Percentiles rank a stretch among this genome's conserved stretches.
These are phyloP conservation scores for Hypotaenidia philippensis DNA, from an alignment of 2,797 vertebrate genomes.

Conservation along the genomic window DNA sequence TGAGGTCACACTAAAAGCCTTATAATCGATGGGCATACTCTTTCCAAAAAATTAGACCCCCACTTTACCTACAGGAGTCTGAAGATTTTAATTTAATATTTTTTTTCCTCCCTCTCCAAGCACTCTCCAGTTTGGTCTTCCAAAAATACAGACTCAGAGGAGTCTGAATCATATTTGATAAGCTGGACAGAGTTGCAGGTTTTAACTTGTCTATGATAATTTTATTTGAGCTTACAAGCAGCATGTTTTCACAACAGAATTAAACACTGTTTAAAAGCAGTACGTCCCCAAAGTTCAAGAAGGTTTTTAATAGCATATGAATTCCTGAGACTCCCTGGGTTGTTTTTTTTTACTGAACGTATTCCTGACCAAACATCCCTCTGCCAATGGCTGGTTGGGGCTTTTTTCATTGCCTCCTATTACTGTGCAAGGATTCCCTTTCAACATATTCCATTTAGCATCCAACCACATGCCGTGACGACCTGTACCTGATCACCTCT, in stretches of 20 bases:
- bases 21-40: background rate
- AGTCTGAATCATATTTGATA: background rate
- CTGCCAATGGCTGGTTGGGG: too few relatives aligned
- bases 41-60: background rate
- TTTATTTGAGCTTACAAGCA: background rate
- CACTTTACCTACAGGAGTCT: background rate
- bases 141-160: background rate
- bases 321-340: background rate
- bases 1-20: background rate
- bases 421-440: background rate
- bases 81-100: background rate
- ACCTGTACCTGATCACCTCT: background rate
- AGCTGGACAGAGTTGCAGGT: background rate
- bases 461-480: background rate
- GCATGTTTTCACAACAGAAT: background rate
- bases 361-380: background rate
- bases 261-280: background rate
- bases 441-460: background rate
- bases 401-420: background rate
- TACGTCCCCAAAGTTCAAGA: background rate
- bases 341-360: background rate
- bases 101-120: background rate
- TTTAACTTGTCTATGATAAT: background rate
- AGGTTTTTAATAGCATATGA: background rate
- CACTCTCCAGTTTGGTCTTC: background rate